Evolutionary conservation across 2,113 vertebrate species (phyloP), one percentile per base, ranked within the genome.

Genomic region (Symphodus melops): DNA sequence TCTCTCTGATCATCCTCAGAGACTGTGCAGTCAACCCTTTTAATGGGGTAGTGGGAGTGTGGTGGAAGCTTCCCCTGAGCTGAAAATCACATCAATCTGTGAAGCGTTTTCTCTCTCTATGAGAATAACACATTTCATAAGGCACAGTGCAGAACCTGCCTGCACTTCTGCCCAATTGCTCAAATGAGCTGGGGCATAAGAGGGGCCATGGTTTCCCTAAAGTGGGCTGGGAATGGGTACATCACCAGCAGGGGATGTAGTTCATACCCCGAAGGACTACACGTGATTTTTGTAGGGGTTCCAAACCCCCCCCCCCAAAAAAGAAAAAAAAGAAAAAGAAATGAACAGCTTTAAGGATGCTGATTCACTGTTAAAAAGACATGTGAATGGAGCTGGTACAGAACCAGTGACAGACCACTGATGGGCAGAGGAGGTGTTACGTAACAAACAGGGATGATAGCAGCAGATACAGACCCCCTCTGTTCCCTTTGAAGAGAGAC

Each of bases 1-100:
- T 10, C 11, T 63, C 81, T 85, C 73, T 87, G 82, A 86, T 87
- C 74, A 71, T 83, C 68, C 72, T 84, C 82, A 67, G 69, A 81
- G 48, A 65, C 64, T 1, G 28, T 46, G 63, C 58, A 77, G 70
- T 75, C 68, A 65, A 80, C 70, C 49, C 42, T 77, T 77, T 73
- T 87, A 85, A 86, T 71, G 52, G 69, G 61, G 73, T 72, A 61
- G 20, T 49, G 66, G 17, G 41, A 37, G 66, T 77, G 37, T 51
- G 74, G 53, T 46, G 61, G 61, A n/a, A 75, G 67, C 46, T 69
- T 66, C 65, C 81, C 39, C 7, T 67, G 54, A 77, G 67, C 82
- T 78, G 72, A 83, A 63, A 52, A 73, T 73, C 70, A 62, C 21
- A 49, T 61, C 1, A 12, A 33, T 58, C 54, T 72, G 51, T 78